Conservation (phyloP, 2,888 invertebrate genomes). For the Julus scanicus region DNA sequence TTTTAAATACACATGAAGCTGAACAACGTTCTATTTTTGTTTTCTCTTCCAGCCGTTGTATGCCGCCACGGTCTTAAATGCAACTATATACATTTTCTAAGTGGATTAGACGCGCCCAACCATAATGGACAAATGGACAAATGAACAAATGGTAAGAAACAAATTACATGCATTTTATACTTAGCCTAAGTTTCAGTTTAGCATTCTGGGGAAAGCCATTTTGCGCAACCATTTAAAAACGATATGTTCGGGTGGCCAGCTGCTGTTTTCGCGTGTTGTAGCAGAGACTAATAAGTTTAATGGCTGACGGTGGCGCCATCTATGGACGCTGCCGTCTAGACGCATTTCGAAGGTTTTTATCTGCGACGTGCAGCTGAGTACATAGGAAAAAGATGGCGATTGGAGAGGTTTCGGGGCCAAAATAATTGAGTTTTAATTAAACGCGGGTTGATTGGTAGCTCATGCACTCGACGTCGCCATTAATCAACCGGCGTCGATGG, state of each 20-base stretch:
- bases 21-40: too few relatives aligned
- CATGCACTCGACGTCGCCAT: background rate
- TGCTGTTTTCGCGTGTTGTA: background rate
- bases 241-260: background rate
- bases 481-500: constrained; percentile 17
- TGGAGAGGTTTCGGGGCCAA: background rate
- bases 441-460: background rate
- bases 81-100: too few relatives aligned
- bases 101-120: too few relatives aligned
- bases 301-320: background rate
- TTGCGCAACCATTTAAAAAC: too few relatives aligned
- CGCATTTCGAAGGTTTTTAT: background rate
- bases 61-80: too few relatives aligned
- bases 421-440: constrained; percentile 22
- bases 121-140: too few relatives aligned
- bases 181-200: background rate
- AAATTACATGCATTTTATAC: too few relatives aligned
- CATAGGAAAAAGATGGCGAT: background rate
- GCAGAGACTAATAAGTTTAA: background rate
- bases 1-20: too few relatives aligned
- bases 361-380: background rate
- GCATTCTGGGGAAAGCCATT: background rate
- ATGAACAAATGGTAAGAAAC: background rate
- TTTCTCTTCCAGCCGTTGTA: too few relatives aligned
- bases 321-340: constrained; percentile 1